These are phyloP conservation scores for Ondatra zibethicus DNA, from an alignment of 2,113 vertebrate species.

Conservation along the genomic window DNA sequence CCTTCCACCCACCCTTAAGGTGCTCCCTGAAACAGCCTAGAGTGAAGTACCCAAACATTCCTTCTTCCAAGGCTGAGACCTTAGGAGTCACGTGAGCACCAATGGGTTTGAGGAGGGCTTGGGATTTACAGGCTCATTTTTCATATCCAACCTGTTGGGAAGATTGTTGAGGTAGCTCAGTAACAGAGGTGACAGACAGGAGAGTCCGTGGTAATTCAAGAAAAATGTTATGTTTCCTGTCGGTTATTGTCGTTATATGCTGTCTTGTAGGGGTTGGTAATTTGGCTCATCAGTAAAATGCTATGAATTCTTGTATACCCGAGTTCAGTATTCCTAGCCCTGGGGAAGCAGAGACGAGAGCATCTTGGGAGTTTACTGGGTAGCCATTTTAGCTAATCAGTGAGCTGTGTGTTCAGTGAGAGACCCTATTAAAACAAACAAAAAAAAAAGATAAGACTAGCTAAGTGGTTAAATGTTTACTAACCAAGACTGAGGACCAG, in stretches of 20 bases:
- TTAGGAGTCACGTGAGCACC: rapidly evolving
- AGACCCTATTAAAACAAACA: not conserved
- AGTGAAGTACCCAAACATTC: rapidly evolving
- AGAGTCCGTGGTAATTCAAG: not conserved
- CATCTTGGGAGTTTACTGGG: not conserved
- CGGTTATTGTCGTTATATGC: not conserved
- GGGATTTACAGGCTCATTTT: not conserved
- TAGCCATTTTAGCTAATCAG: too few species aligned
- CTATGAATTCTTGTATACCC: not conserved
- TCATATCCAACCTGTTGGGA: not conserved
- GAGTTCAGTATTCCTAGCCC: not conserved
- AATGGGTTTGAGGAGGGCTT: not conserved
- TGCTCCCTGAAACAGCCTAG: too few species aligned
- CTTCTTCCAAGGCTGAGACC: not conserved
- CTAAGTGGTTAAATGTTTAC: not conserved
- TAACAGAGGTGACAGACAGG: not conserved
- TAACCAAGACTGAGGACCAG: too few species aligned
- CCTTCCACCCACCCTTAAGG: not conserved
- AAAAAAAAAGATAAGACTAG: not conserved
- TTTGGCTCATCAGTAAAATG: not conserved
- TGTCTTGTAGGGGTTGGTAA: not conserved
- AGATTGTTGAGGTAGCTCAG: not conserved
- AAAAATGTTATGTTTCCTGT: not conserved
- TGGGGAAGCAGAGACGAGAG: not conserved
- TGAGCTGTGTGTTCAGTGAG: not conserved